Evolutionary conservation across 2,888 invertebrate genomes (phyloP), one percentile per base, ranked within the genome.

Genomic region (Phanerotoma sp.): DNA sequence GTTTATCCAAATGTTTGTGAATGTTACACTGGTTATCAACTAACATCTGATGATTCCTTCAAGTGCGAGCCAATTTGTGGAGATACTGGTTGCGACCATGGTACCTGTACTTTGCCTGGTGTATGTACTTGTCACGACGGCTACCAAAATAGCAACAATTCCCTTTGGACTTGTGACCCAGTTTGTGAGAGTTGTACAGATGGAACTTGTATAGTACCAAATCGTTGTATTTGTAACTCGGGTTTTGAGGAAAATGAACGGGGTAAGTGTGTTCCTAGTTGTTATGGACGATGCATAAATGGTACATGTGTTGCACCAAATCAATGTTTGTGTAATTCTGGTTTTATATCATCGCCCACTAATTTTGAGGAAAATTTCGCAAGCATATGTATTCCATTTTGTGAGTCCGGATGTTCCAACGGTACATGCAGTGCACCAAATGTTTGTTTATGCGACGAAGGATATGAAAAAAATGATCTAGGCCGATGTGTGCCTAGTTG

Each of bases 161-260:
- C 16, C 11, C 32, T 18, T 9, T 52, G 47, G 37, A 9, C 16
- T 10, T 62, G 62, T 16, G 52, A 56, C 49, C 64, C 66, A 20
- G 10, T 57, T 7, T 66, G 66, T 60, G 71, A 72, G 0, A 66
- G 71, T 0, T 81, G 81, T 54, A 20, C 69, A 40, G 79, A 81
- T 62, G 75, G 77, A 2, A 47, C 67, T 11, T 81, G 81, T 57
- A 62, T 63, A 2, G 50, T 50, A 7, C 76, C 78, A 47, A 74
- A 77, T 62, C 73, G 70, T 2, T 81, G 81, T 54, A 51, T 67
- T 15, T 81, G 81, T 57, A 67, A 32, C 18, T 53, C 21, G 54
- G 68, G 64, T n/a, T 69, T 63, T 52, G 52, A 56, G 9, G 41
- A 49, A 45, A 16, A 52, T 21, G 38, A 51, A 16, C 44, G 32